Evolutionary conservation across 2,888 invertebrate genomes (phyloP).

Genomic region (Acleris cristana): DNA sequence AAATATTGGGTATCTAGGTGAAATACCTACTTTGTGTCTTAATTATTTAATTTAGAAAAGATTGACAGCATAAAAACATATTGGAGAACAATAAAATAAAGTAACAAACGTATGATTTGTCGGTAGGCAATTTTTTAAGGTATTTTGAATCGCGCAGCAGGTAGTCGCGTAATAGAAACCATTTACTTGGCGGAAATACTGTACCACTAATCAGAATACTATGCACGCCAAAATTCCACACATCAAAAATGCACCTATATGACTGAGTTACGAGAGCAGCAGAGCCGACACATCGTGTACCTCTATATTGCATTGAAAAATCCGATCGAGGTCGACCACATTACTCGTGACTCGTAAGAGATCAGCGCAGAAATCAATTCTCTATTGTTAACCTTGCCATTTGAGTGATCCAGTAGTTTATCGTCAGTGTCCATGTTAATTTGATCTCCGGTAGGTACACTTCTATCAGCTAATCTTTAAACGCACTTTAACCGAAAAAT

Average conservation of each 20-base stretch:
- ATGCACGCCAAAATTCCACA: neutral
- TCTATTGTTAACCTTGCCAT: constrained; percentile 35
- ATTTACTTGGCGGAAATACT: too few relatives aligned
- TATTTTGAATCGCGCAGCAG: too few relatives aligned
- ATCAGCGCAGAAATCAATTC: constrained; percentile 32
- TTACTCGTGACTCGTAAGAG: constrained; percentile 26
- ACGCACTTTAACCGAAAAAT: too few relatives aligned
- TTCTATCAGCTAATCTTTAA: too few relatives aligned
- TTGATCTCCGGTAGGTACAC: constrained; percentile 1
- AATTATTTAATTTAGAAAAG: too few relatives aligned
- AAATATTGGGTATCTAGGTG: too few relatives aligned
- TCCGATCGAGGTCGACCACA: constrained; percentile 34
- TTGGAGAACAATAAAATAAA: too few relatives aligned
- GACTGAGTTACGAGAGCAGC: neutral
- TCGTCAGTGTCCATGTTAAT: constrained; percentile 22
- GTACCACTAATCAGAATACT: neutral
- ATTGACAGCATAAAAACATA: too few relatives aligned
- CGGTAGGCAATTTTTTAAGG: too few relatives aligned
- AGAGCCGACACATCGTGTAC: neutral
- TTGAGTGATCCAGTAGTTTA: constrained; percentile 15
- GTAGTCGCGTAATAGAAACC: too few relatives aligned
- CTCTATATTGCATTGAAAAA: constrained; percentile 31
- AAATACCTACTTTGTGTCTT: too few relatives aligned
- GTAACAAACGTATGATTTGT: too few relatives aligned
- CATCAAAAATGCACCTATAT: neutral